phyloP scores from a whole-genome alignment of 2,113 vertebrate genomes.

The Chitala chitala region DNA sequence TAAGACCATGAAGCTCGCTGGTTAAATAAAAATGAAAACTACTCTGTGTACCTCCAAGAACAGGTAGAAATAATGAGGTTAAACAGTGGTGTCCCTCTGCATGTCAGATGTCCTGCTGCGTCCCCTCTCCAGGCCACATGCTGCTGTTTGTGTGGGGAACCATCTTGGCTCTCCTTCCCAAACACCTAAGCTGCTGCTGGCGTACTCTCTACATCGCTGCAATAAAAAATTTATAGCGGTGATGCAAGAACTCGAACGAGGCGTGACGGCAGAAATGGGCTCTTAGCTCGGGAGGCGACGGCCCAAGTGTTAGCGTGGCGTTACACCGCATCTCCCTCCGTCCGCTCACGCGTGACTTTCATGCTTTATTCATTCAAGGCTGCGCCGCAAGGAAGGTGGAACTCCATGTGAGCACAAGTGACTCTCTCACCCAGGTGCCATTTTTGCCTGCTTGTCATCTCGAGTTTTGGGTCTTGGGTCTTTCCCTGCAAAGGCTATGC shows the following conservation, averaged over 20 bases:
- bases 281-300: constrained; percentile 24
- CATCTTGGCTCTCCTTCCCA: neutral
- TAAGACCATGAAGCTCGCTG: neutral
- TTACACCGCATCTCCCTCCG: constrained; percentile 28
- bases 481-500: no score
- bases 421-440: constrained; percentile 24
- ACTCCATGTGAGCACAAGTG: constrained; percentile 22
- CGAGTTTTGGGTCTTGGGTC: no score
- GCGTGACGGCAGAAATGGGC: constrained; percentile 23
- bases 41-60: constrained; percentile 16
- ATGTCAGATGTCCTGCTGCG: no score
- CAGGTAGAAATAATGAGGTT: neutral
- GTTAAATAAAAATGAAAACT: constrained; percentile 13
- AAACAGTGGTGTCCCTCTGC: neutral
- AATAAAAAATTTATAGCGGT: constrained; percentile 52
- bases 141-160: no score
- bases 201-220: constrained; percentile 27
- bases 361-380: constrained; percentile 37
- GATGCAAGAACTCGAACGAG: constrained; percentile 40
- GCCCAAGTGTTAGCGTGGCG: constrained; percentile 17
- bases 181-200: neutral
- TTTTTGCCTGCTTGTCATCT: no score
- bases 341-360: constrained; percentile 20
- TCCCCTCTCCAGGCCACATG: no score
- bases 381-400: constrained; percentile 37